Evolutionary conservation across 1,140 invertebrate genomes (phyloP).

Genomic region (Anastrepha ludens): DNA sequence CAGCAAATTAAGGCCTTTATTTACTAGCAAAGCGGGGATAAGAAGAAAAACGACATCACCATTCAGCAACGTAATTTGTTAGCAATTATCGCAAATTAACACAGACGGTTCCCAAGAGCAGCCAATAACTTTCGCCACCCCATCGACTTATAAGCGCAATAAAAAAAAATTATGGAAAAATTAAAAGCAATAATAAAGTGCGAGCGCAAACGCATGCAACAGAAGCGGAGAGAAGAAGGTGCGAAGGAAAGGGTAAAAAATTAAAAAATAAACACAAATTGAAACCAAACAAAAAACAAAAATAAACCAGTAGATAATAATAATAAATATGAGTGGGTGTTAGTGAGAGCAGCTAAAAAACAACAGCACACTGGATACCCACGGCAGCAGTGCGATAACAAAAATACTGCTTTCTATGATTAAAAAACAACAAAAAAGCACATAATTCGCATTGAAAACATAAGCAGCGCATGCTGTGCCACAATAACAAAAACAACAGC

Average conservation of each 20-base stretch:
- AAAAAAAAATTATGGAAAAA: background rate
- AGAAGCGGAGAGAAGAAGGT: background rate
- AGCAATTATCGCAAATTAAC: conserved; percentile 36
- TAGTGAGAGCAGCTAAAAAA: background rate
- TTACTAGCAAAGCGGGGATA: background rate
- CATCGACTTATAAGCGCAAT: background rate
- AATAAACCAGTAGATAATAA: background rate
- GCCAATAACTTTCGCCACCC: background rate
- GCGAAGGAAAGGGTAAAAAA: background rate
- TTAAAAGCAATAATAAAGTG: background rate
- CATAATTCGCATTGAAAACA: background rate
- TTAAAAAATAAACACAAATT: background rate
- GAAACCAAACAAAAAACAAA: background rate
- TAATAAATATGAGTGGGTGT: conserved; percentile 1
- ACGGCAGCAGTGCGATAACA: background rate
- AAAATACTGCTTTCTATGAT: no score
- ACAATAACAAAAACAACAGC: background rate
- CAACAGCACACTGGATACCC: background rate
- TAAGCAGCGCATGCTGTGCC: conserved; percentile 17
- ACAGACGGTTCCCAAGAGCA: background rate
- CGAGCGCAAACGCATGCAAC: background rate
- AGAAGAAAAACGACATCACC: background rate
- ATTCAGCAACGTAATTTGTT: background rate
- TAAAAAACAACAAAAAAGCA: background rate
- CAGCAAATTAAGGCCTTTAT: background rate